phyloP scores from a whole-genome alignment of 2,888 invertebrate species.

The Marasmarcha lunaedactyla region DNA sequence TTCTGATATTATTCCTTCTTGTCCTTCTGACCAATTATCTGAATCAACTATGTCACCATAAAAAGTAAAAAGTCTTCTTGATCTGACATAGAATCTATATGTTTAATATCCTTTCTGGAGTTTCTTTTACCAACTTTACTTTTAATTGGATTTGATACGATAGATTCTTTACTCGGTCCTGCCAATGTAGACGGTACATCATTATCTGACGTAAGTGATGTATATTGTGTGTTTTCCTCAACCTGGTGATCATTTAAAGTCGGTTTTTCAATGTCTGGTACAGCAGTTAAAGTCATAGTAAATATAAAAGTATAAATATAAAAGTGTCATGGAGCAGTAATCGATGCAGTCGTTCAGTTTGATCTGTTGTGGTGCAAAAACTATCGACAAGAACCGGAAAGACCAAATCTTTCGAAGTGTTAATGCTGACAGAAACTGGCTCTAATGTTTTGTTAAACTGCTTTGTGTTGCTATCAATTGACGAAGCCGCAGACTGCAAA shows the following conservation, averaged over 20 bases:
- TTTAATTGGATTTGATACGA: conserved; percentile 5
- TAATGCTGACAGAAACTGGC: no score
- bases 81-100: conserved; percentile 9
- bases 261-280: no score
- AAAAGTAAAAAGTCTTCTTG: conserved; percentile 9
- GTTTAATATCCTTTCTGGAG: conserved; percentile 4
- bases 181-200: conserved; percentile 6
- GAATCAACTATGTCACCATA: conserved; percentile 4
- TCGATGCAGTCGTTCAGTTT: conserved; percentile 5
- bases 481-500: no score
- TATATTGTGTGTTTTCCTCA: conserved; percentile 5
- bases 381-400: no score
- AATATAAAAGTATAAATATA: no score
- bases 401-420: no score
- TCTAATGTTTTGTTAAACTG: no score
- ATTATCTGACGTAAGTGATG: conserved; percentile 6
- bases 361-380: conserved; percentile 4
- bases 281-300: no score
- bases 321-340: background rate
- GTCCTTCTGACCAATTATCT: conserved; percentile 4
- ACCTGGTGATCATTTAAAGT: no score
- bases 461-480: no score
- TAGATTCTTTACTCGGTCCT: conserved; percentile 5
- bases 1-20: conserved; percentile 3
- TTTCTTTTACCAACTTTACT: conserved; percentile 6